Conservation (phyloP, 2,888 invertebrate species). For the Papilio elwesi region DNA sequence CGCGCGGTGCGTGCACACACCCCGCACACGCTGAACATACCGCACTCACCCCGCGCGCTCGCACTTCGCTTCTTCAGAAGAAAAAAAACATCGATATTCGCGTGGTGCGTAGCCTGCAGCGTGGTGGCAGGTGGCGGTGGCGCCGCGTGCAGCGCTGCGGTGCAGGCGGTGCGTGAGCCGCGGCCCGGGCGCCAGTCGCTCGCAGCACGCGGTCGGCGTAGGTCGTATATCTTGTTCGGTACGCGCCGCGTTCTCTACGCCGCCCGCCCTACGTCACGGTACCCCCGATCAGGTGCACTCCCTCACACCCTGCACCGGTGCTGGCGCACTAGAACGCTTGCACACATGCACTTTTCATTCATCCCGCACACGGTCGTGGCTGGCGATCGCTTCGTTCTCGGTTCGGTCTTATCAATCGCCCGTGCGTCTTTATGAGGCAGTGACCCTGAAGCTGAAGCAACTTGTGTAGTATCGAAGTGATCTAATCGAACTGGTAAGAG, state of each 20-base stretch:
- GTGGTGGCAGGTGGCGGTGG: constrained; percentile 54
- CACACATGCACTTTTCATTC: constrained; percentile 71
- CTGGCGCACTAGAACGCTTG: constrained; percentile 50
- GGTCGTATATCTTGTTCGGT: constrained; percentile 51
- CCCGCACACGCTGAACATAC: constrained; percentile 52
- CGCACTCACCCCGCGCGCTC: constrained; percentile 48
- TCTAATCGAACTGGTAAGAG: constrained; percentile 33
- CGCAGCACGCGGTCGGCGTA: constrained; percentile 76
- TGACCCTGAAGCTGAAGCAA: constrained; percentile 37
- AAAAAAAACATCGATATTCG: constrained; percentile 79
- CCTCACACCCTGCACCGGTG: constrained; percentile 44
- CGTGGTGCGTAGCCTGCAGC: constrained; percentile 74
- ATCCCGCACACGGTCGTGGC: constrained; percentile 54
- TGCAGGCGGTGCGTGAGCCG: constrained; percentile 63
- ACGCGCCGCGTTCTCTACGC: constrained; percentile 60
- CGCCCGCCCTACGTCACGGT: constrained; percentile 51
- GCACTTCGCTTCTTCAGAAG: constrained; percentile 56
- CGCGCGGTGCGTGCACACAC: constrained; percentile 57
- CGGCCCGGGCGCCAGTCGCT: constrained; percentile 82
- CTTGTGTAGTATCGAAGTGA: constrained; percentile 36
- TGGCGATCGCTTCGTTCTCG: constrained; percentile 42
- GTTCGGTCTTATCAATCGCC: constrained; percentile 34
- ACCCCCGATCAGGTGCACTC: constrained; percentile 69
- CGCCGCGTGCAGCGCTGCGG: constrained; percentile 56
- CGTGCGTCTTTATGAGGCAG: constrained; percentile 38